Evolutionary conservation across 1,140 invertebrate genomes (phyloP), one percentile per base, ranked within the genome.

Genomic region (Eumaeus atala): DNA sequence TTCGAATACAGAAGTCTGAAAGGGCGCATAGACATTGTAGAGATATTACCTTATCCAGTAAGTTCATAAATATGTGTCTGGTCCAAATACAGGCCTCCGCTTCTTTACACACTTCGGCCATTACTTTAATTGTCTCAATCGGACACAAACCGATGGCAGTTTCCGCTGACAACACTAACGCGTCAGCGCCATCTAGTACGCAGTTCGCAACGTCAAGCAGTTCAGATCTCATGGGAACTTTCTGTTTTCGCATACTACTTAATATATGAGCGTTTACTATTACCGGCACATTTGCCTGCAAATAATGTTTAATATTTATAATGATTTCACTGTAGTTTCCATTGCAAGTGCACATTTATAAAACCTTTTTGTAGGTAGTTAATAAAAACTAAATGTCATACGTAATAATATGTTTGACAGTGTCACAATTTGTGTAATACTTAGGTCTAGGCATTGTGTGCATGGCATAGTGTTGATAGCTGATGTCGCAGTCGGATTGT

Each of bases 81-180:
- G 95, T 92, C 90, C 94, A 96, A 18, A 96, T 77, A 16, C 94
- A 95, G 11, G 92, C 90, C 84, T 97, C 96, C 0, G 95, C 95
- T 86, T 97, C 95, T 64, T 92, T 89, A 64, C 93, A 93, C 52
- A 95, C 91, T 28, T 87, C 89, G 35, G 91, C 89, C 87, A 95
- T 90, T 16, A 90, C 92, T 56, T 87, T 77, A 18, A 95, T 89
- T 28, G 91, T 87, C 36, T 91, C 87, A 2, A 90, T 70, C n/a
- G 93, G 94, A 72, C 92, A 92, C 12, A 89, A 79, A 12, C 92
- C 92, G 54, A 93, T 91, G 21, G 93, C 91, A 6, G 92, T 93
- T 79, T 95, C 94, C 33, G 93, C 93, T 0, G 92, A 91, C 28
- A 95, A 86, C 87, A 95, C 91, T 38, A 95, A 89, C 68, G 91